Conservation (phyloP, 2,797 vertebrate species). For the Huso huso region DNA sequence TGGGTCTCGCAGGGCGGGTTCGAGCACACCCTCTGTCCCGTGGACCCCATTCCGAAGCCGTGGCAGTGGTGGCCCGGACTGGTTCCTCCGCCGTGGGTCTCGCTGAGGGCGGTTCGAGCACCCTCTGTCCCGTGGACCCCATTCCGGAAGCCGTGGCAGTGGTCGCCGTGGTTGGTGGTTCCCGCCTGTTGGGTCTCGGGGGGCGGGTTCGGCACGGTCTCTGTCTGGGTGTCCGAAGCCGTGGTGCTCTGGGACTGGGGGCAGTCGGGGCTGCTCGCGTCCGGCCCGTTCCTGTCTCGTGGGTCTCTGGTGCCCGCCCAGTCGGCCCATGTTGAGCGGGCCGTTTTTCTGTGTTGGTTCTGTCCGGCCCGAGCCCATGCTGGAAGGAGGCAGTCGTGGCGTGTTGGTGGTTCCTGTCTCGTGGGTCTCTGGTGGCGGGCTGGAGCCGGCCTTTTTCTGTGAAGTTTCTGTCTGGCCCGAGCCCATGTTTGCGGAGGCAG, state of each 20-base stretch:
- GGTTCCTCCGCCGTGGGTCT: too few species aligned
- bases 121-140: conserved; percentile 30
- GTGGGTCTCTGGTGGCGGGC: conserved; percentile 43
- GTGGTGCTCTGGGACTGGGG: conserved; percentile 65
- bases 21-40: conserved; percentile 41
- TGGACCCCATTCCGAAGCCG: background rate
- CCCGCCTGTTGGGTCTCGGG: conserved; percentile 49
- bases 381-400: conserved; percentile 46
- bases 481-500: background rate
- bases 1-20: conserved; percentile 44
- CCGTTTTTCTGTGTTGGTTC: too few species aligned
- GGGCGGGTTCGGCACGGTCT: conserved; percentile 62
- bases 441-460: conserved; percentile 47
- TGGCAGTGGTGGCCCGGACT: conserved; percentile 19
- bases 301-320: conserved; percentile 36
- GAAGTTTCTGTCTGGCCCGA: conserved; percentile 31
- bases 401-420: conserved; percentile 59
- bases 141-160: conserved; percentile 14
- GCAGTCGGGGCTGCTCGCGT: conserved; percentile 30
- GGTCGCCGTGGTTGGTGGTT: conserved; percentile 25
- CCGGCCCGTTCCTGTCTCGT: conserved; percentile 56
- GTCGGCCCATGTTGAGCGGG: conserved; percentile 52
- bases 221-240: conserved; percentile 56
- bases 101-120: conserved; percentile 43
- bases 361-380: conserved; percentile 28